A percentile compares a stretch with the other conserved stretches of the same genome.
Conservation (phyloP, 2,113 vertebrate genomes). For the Eurystomus gularis region DNA sequence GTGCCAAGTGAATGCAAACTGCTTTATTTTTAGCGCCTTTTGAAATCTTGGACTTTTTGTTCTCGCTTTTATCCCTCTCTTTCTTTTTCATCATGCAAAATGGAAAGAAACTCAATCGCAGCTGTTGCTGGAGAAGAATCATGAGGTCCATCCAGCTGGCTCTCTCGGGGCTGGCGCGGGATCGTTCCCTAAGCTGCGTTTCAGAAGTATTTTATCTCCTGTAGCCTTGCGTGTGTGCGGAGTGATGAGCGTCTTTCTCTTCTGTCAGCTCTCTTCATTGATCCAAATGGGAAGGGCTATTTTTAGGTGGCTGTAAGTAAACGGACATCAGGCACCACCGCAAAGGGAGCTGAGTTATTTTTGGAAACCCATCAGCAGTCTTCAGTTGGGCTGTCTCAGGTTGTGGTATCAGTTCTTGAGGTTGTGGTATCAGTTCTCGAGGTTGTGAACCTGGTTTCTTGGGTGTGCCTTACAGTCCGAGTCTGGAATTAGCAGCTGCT, state of each 20-base stretch:
- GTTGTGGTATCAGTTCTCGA: background rate
- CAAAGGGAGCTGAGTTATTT: background rate
- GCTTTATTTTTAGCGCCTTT: conserved; percentile 43
- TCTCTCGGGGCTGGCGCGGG: background rate
- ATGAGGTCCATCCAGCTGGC: conserved; percentile 38
- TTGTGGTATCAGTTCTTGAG: background rate
- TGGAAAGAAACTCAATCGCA: conserved; percentile 36
- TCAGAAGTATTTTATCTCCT: background rate
- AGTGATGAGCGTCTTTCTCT: conserved; percentile 12
- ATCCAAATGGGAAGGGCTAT: background rate
- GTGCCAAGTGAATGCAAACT: background rate
- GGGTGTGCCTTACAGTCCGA: background rate
- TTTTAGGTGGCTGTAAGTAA: conserved; percentile 31
- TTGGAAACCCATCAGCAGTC: background rate
- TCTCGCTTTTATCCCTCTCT: conserved; percentile 38
- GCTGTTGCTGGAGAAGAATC: conserved; percentile 47
- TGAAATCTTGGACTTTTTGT: conserved; percentile 42
- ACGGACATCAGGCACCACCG: background rate
- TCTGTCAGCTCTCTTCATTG: background rate
- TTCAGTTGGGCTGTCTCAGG: background rate
- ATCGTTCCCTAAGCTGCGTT: background rate
- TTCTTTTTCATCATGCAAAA: conserved; percentile 37
- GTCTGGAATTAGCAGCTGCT: background rate
- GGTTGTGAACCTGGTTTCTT: background rate
- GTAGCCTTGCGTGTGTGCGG: background rate